Conservation (phyloP, 2,888 invertebrate species). For the Pasiphila rectangulata region DNA sequence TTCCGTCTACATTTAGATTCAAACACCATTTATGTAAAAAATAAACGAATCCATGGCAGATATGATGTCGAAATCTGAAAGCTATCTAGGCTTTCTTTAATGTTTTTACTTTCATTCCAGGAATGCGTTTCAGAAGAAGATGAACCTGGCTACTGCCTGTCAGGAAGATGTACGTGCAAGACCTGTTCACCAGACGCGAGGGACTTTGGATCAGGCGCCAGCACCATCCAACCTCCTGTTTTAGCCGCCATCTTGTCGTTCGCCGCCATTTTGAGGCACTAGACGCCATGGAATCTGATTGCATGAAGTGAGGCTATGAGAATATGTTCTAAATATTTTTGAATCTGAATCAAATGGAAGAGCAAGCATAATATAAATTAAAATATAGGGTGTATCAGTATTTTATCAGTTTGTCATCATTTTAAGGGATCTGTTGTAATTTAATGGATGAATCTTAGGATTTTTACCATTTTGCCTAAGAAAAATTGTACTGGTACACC, state of each 20-base stretch:
- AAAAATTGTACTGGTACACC: no score
- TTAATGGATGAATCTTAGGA: no score
- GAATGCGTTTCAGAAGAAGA: constrained; percentile 74
- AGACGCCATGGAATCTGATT: constrained; percentile 33
- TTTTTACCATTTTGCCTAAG: no score
- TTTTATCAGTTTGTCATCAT: no score
- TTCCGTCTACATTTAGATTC: no score
- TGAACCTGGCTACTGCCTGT: constrained; percentile 68
- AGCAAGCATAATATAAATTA: constrained; percentile 1
- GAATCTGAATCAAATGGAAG: neutral
- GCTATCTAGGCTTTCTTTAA: no score
- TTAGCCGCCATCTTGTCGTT: constrained; percentile 47
- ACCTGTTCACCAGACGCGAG: constrained; percentile 66
- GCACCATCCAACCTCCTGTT: constrained; percentile 46
- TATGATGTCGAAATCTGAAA: no score
- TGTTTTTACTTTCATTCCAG: constrained; percentile 40
- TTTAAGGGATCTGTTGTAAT: no score
- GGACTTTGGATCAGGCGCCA: constrained; percentile 59
- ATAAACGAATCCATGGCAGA: no score
- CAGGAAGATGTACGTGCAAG: constrained; percentile 71
- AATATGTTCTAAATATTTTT: neutral
- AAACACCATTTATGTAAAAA: no score
- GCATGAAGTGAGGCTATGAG: constrained; percentile 2
- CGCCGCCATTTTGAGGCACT: constrained; percentile 56
- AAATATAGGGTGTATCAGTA: neutral